Base-by-base conservation (phyloP, 2,113 vertebrate genomes). In the Zosterops borbonicus region DNA sequence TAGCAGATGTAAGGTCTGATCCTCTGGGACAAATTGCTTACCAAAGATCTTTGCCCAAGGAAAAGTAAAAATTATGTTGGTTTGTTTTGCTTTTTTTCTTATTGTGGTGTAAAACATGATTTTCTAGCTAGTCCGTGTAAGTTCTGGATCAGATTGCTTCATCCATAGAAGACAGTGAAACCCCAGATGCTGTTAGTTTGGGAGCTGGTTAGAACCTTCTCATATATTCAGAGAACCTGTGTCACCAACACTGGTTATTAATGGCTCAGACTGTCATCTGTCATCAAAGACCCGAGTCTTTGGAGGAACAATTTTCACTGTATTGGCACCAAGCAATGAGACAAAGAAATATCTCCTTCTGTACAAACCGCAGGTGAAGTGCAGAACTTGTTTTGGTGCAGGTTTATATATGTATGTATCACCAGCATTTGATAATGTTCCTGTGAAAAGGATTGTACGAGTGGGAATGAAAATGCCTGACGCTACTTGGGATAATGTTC, bases 381-480 rank as follows among this genome's bases (percentile, higher is more conserved):
- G 9, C 18, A 85, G 33, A 29, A 58, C 6, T 58, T 55, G 23
- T 33, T 80, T 47, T 27, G 29, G 14, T 56, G 17, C 25, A 73
- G 41, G 12, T 68, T 85, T 86, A 20, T 59, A 3, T 39, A 3
- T 0, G 0, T 59, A n/a, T 63, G 0, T 59, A n/a, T 63, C 25
- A 35, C 7, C 11, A 37, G 5, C 13, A 23, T 64, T 47, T 85
- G 41, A 20, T 63, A 37, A 25, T 0, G 8, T 6, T 77, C 1
- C 33, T 69, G 37, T 14, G 44, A 31, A 83, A 73, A 24, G 44
- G 9, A 19, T 64, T 80, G 27, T 33, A 20, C 0, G 0, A 69
- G 41, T 65, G 76, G 50, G 59, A 79, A 69, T 65, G 24, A 11
- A 83, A 83, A 41, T 70, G 31, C 15, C 22, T 88, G 14, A 37